Base-by-base conservation (phyloP, 2,888 invertebrate genomes). In the Pristionchus fissidentatus region DNA sequence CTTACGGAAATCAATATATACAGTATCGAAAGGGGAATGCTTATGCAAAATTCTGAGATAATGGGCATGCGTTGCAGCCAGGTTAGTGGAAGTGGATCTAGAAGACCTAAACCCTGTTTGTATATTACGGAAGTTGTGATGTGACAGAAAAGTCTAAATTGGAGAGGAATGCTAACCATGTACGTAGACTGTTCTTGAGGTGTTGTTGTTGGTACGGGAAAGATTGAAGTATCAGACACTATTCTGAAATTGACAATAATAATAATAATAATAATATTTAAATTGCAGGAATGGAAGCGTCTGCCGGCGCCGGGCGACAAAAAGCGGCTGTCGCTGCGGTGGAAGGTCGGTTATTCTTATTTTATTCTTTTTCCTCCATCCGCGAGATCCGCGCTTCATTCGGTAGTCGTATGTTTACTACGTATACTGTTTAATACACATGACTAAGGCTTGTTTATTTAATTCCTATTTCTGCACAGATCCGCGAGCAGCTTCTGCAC, bases 291-390 rank as follows among this genome's bases (percentile, higher is more conserved):
- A 83, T 92, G 92, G 92, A 85, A 86, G 66, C 86, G 88, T 38
- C 85, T 84, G 29, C 91, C 91, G 7, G 85, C 88, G 10, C 91
- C 91, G 0, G 90, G 90, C 10, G 90, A 90, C 66, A 85, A 89
- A 77, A 87, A 88, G 77, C 86, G 90, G 19, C 84, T 89, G 22
- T 87, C 87, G 3, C 84, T 91, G 49, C 85, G 91, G 15, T 92
- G 92, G 92, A 88, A 89, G 84, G 88, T 92, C 2, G 38, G 1
- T 19, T n/a, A 52, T 8, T 22, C 35, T 38, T 78, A 41, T 52
- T 77, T 22, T 29, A 3, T 8, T 22, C 7, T 75, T 75, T n/a
- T n/a, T n/a, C n/a, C 19, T 52, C 15, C 13, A 52, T 15, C 19
- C 52, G 52, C 15, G 52, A 52, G 13, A n/a, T n/a, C n/a, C n/a